Conservation (phyloP, 2,797 vertebrate genomes). For the Scarus forsteni region DNA sequence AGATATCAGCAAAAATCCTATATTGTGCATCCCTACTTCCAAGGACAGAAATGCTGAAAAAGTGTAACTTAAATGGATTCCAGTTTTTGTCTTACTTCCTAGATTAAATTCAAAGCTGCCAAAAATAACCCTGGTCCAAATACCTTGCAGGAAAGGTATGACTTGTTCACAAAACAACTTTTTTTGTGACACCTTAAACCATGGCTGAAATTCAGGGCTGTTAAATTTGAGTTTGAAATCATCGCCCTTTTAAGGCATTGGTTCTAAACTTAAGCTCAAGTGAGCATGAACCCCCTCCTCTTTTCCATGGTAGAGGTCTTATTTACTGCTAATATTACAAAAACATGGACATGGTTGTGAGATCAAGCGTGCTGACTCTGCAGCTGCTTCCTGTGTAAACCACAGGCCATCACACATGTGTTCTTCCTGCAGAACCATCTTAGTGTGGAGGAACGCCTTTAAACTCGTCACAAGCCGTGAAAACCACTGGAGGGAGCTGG, state of each 20-base stretch:
- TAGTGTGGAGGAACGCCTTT: neutral
- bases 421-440: neutral
- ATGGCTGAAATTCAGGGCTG: neutral
- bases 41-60: too few species aligned
- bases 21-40: too few species aligned
- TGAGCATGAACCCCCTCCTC: neutral
- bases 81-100: too few species aligned
- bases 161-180: too few species aligned
- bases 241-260: neutral
- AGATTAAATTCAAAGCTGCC: too few species aligned
- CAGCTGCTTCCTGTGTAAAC: conserved; percentile 70
- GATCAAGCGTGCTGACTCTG: conserved; percentile 27
- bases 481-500: conserved; percentile 59
- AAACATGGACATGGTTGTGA: conserved; percentile 14
- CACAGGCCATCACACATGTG: neutral
- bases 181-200: too few species aligned
- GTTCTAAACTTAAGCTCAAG: neutral
- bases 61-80: too few species aligned
- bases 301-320: neutral
- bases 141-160: too few species aligned
- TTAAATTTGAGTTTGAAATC: neutral
- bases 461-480: neutral
- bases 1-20: too few species aligned
- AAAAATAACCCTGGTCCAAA: too few species aligned
- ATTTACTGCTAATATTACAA: neutral